Conservation (phyloP, 1,140 invertebrate genomes). For the Spodoptera litura region DNA sequence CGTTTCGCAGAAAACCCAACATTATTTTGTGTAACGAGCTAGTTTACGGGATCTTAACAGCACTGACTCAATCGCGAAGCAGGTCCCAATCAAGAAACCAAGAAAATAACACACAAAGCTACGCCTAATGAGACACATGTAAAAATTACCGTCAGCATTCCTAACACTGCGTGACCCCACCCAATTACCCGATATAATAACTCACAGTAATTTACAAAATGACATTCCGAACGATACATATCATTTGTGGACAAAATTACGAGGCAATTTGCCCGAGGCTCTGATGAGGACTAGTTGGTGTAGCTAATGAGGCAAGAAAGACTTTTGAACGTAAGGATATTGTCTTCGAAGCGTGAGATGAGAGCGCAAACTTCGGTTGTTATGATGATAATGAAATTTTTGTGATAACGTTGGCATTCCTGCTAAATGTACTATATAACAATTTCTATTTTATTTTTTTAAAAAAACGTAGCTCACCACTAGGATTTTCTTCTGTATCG, state of each 20-base stretch:
- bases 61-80: background rate
- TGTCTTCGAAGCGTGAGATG: slow-evolving; percentile 1
- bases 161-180: slow-evolving; percentile 69
- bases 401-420: too few relatives aligned
- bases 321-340: slow-evolving; percentile 33
- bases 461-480: too few relatives aligned
- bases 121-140: slow-evolving; percentile 28
- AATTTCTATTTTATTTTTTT: too few relatives aligned
- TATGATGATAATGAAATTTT: too few relatives aligned
- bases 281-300: slow-evolving; percentile 27
- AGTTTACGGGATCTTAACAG: too few relatives aligned
- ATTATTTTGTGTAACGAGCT: too few relatives aligned
- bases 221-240: slow-evolving; percentile 79
- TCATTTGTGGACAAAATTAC: slow-evolving; percentile 78
- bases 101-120: slow-evolving; percentile 20
- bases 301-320: slow-evolving; percentile 53
- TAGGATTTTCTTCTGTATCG: too few relatives aligned
- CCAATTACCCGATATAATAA: slow-evolving; percentile 74
- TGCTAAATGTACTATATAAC: too few relatives aligned
- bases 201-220: slow-evolving; percentile 77
- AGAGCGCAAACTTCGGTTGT: too few relatives aligned
- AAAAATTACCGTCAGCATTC: slow-evolving; percentile 66
- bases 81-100: background rate
- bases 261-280: slow-evolving; percentile 67
- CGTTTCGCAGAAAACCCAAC: too few relatives aligned